Percentiles rank a stretch among this genome's conserved stretches.
Evolutionary conservation across 1,140 invertebrate genomes (phyloP).

Genomic region (Atta cephalotes): DNA sequence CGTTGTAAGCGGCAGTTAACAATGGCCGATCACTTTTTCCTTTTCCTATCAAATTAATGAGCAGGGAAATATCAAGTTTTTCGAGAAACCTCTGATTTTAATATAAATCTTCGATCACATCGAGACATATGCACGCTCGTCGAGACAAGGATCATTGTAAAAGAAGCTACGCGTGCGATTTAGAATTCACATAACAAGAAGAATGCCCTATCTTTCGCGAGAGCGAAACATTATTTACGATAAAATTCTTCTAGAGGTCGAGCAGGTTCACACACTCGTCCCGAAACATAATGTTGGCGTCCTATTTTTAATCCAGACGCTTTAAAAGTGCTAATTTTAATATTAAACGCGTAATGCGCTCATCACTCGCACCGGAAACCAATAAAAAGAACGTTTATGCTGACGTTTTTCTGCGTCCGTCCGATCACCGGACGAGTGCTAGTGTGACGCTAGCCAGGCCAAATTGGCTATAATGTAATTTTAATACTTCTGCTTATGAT

Average conservation of each 20-base stretch:
- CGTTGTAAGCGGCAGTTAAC: conserved; percentile 57
- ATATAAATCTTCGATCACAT: conserved; percentile 31
- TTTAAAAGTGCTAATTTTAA: conserved; percentile 43
- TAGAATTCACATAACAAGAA: conserved; percentile 22
- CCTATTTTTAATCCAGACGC: conserved; percentile 50
- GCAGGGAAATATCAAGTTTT: conserved; percentile 57
- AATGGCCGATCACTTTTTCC: conserved; percentile 51
- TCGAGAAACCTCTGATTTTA: conserved; percentile 44
- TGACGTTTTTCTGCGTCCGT: conserved; percentile 42
- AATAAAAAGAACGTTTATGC: conserved; percentile 39
- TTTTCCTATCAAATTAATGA: conserved; percentile 55
- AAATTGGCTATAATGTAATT: conserved; percentile 41
- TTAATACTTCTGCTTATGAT: background rate
- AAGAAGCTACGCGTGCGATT: background rate
- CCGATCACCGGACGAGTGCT: background rate
- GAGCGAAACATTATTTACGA: conserved; percentile 35
- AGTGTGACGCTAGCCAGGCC: background rate
- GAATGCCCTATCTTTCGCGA: conserved; percentile 1
- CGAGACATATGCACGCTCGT: background rate
- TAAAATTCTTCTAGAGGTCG: conserved; percentile 13
- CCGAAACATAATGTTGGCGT: conserved; percentile 35
- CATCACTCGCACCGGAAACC: background rate
- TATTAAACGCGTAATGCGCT: conserved; percentile 39
- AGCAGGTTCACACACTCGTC: conserved; percentile 24
- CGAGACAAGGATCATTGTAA: background rate